These are phyloP conservation scores for Amphiprion ocellaris DNA, from an alignment of 2,113 vertebrate species.

Conservation along the genomic window DNA sequence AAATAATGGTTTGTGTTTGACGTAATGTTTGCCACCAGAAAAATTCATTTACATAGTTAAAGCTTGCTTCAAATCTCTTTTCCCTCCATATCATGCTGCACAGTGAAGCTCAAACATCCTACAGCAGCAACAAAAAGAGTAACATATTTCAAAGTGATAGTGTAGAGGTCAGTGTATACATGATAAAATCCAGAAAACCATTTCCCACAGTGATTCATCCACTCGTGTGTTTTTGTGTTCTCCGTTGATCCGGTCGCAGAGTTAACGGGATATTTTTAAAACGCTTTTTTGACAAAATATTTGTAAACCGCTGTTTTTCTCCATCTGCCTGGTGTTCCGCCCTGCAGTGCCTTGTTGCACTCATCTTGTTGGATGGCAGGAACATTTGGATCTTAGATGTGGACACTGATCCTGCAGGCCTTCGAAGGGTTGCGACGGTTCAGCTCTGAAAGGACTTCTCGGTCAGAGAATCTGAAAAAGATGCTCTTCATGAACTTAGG, in stretches of 20 bases:
- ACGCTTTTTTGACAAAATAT: slow-evolving; percentile 61
- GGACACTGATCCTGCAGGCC: slow-evolving; percentile 46
- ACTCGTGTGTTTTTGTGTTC: slow-evolving; percentile 42
- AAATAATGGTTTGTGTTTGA: not conserved
- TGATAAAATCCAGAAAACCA: slow-evolving; percentile 36
- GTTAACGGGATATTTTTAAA: slow-evolving; percentile 48
- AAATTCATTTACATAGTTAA: no score
- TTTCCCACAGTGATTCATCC: slow-evolving; percentile 53
- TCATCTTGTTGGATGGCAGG: slow-evolving; percentile 61
- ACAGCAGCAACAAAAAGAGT: not conserved
- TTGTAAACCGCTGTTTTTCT: slow-evolving; percentile 66
- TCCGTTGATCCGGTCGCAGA: slow-evolving; percentile 38
- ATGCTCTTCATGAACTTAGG: slow-evolving; percentile 37
- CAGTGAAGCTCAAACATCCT: slow-evolving; percentile 1
- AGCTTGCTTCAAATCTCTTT: not conserved
- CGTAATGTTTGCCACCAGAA: no score
- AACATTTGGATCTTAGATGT: slow-evolving; percentile 47
- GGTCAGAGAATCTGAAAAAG: slow-evolving; percentile 14
- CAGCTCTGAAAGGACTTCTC: slow-evolving; percentile 42
- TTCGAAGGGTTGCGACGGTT: slow-evolving; percentile 16
- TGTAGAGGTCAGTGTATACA: not conserved
- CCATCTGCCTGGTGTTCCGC: slow-evolving; percentile 77
- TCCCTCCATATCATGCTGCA: not conserved
- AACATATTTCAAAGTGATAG: not conserved
- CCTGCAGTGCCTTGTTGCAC: slow-evolving; percentile 84